Percentiles rank a stretch among this genome's conserved stretches.
Evolutionary conservation across 2,888 invertebrate species (phyloP).

Genomic region (Boloria selene): DNA sequence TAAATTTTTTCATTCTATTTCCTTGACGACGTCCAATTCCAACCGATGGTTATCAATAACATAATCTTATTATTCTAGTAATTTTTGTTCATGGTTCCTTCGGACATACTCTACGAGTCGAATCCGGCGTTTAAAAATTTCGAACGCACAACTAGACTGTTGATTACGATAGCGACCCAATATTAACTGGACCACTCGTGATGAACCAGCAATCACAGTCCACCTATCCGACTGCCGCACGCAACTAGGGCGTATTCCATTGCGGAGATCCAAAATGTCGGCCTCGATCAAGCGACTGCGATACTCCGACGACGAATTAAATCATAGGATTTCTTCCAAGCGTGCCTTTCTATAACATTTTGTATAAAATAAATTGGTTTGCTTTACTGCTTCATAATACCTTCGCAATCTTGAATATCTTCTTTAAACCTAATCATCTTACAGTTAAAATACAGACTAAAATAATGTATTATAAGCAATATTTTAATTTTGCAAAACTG

Average conservation of each 20-base stretch:
- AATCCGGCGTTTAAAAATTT: conserved; percentile 12
- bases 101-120: conserved; percentile 15
- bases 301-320: conserved; percentile 73
- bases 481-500: conserved; percentile 45
- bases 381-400: conserved; percentile 47
- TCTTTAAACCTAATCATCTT: conserved; percentile 54
- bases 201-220: conserved; percentile 22
- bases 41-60: conserved; percentile 1
- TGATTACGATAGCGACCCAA: conserved; percentile 15
- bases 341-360: conserved; percentile 81
- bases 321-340: conserved; percentile 80
- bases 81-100: conserved; percentile 28
- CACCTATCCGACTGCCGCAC: conserved; percentile 25
- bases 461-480: conserved; percentile 54
- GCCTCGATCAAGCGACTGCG: conserved; percentile 63
- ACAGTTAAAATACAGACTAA: conserved; percentile 45
- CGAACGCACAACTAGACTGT: conserved; percentile 11
- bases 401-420: conserved; percentile 53
- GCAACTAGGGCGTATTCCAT: conserved; percentile 28
- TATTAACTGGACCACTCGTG: conserved; percentile 24
- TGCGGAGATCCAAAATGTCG: conserved; percentile 41
- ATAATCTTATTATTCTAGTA: conserved; percentile 18
- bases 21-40: conserved; percentile 18
- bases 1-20: conserved; percentile 8
- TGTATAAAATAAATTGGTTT: conserved; percentile 70